phyloP scores from a whole-genome alignment of 2,113 vertebrate species.

The Euleptes europaea region DNA sequence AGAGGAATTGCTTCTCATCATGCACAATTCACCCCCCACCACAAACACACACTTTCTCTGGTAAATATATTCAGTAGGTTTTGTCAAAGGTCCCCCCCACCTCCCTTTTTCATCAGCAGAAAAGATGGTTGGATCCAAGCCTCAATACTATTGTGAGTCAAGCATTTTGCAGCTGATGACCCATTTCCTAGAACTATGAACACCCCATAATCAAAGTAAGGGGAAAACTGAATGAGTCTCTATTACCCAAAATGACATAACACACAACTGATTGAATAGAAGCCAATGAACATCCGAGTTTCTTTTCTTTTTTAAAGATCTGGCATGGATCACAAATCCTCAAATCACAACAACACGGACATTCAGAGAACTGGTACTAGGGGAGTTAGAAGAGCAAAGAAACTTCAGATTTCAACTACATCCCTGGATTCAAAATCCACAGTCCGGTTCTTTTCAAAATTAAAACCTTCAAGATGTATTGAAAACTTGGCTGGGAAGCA shows the following conservation, averaged over 20 bases:
- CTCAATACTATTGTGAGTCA: not conserved
- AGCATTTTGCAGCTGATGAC: not conserved
- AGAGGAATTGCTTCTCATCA: too few species aligned
- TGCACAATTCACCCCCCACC: too few species aligned
- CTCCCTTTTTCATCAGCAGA: too few species aligned
- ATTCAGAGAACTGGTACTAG: not conserved
- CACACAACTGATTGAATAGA: not conserved
- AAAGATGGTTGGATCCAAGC: too few species aligned
- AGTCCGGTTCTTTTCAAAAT: conserved; percentile 10
- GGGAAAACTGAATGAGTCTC: not conserved
- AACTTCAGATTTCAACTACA: not conserved
- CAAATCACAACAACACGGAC: not conserved
- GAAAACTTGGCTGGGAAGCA: conserved; percentile 2
- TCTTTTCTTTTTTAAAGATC: too few species aligned
- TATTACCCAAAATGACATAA: not conserved
- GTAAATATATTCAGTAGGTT: too few species aligned
- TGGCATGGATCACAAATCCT: not conserved
- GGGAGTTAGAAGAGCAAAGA: not conserved
- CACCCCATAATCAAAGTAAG: conserved; percentile 18
- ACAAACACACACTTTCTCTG: too few species aligned
- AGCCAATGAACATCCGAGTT: not conserved
- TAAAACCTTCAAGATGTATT: conserved; percentile 31
- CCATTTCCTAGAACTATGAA: conserved; percentile 18
- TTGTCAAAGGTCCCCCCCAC: too few species aligned
- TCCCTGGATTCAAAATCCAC: not conserved